Evolutionary conservation across 1,140 invertebrate genomes (phyloP), one percentile per base, ranked within the genome.

Genomic region (Cephus cinctus): DNA sequence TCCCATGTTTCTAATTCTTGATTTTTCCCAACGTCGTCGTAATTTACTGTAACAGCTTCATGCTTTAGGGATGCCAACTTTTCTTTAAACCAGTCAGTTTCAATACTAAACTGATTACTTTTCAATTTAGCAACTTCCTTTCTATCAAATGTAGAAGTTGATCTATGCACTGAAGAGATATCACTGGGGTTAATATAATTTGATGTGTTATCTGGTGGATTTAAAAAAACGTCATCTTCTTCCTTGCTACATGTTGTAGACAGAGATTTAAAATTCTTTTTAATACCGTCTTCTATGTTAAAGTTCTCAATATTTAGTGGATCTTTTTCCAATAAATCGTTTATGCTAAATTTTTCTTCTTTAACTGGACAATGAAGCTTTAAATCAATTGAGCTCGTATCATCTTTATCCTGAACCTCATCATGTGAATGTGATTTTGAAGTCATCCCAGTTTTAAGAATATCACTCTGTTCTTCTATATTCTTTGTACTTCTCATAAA

Each of bases 291-390:
- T 20, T n/a, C 21, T 22, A 4, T 22, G 18, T 20, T 38, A 4
- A 41, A 9, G 2, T 14, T 20, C 5, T 41, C 39, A 41, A 41
- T 41, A 20, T 41, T 20, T 20, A 41, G 20, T 14, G 39, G 21
- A 15, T 41, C 39, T 15, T 18, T 41, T 19, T 23, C 21, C 39
- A 41, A 18, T 21, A 41, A 6, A 2, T 41, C 39, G 5, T 19
- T 11, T 8, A 6, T 22, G 18, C 20, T 20, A 41, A 22, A 41
- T 15, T 23, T 20, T 20, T n/a, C 21, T n/a, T 41, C 20, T 14
- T 41, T 20, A 20, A 18, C 8, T n/a, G 15, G 11, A 21, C 5
- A n/a, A 9, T 41, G 9, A 15, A 41, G 11, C 9, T 36, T 36
- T 9, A 3, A 15, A 8, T 15, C 5, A 15, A 9, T 12, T 11